A percentile compares a stretch with the other conserved stretches of the same genome.
Evolutionary conservation across 2,113 vertebrate genomes (phyloP).

Genomic region (Muntiacus muntjak): DNA sequence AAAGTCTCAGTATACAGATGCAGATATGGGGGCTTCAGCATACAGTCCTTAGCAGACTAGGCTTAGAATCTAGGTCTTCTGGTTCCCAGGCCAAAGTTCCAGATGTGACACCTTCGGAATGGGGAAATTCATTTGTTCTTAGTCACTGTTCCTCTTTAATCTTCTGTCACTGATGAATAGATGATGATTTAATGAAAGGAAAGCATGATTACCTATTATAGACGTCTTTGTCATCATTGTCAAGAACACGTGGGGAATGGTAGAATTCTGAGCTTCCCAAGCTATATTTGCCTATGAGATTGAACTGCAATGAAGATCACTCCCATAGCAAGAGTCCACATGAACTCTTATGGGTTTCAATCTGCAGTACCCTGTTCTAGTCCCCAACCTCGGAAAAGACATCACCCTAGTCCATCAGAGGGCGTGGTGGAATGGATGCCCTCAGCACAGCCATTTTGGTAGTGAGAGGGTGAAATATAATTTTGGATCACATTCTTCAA

Average conservation of each 20-base stretch:
- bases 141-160: rapidly evolving
- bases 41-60: neutral
- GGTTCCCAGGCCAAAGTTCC: neutral
- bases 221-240: rapidly evolving
- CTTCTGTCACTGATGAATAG: too few relatives aligned
- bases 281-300: neutral
- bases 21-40: neutral
- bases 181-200: rapidly evolving
- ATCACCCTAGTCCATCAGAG: neutral
- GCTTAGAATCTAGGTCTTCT: neutral
- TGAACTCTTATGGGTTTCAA: neutral
- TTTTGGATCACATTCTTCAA: neutral
- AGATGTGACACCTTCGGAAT: rapidly evolving
- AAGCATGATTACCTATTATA: rapidly evolving
- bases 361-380: neutral
- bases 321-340: rapidly evolving
- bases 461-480: neutral
- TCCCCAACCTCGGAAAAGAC: neutral
- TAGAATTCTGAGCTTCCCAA: neutral
- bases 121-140: too few relatives aligned
- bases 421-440: too few relatives aligned
- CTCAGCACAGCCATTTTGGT: neutral
- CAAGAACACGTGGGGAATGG: rapidly evolving
- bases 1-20: neutral
- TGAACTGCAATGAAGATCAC: neutral